Evolutionary conservation across 2,113 vertebrate species (phyloP), one percentile per base, ranked within the genome.

Genomic region (Rhizomys pruinosus): DNA sequence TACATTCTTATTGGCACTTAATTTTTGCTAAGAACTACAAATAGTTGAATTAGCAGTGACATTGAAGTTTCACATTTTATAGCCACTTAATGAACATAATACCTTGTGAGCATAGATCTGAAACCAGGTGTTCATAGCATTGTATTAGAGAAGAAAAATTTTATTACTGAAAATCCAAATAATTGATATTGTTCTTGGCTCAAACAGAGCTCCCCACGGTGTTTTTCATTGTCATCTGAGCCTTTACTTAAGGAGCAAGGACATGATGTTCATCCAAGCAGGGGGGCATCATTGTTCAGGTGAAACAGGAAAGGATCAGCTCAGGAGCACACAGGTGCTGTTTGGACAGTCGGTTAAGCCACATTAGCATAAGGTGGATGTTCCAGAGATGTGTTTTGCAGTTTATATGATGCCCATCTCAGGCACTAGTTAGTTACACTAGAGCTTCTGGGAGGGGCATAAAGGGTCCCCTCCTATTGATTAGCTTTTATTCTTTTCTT

Each of bases 1-100:
- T 63, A 8, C 64, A 32, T 73, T 94, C 44, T 89, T 66, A 44
- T 71, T 25, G 42, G 29, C 42, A 87, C 88, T 94, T 85, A 94
- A 73, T 78, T 90, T 92, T 88, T 85, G 29, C 19, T 87, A 72
- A 52, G 27, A 87, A 57, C 23, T 57, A 71, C 25, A 79, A 93
- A 61, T n/a, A 90, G 19, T 61, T 92, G 64, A 88, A 87, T 22
- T 87, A 91, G 6, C 32, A 86, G 44, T 29, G 81, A 29, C 39
- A 61, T 80, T 39, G 74, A 68, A 71, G 59, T 52, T 84, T 87
- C 77, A 42, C 12, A 81, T 19, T 57, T 81, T 42, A 11, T 73
- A 59, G 47, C 29, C 68, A 59, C 11, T 39, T 90, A 80, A 22
- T 87, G 37, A 59, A 89, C 52, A 27, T 63, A 68, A 76, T 52